Evolutionary conservation across 2,888 invertebrate species (phyloP).

Genomic region (Plebejus melissa): DNA sequence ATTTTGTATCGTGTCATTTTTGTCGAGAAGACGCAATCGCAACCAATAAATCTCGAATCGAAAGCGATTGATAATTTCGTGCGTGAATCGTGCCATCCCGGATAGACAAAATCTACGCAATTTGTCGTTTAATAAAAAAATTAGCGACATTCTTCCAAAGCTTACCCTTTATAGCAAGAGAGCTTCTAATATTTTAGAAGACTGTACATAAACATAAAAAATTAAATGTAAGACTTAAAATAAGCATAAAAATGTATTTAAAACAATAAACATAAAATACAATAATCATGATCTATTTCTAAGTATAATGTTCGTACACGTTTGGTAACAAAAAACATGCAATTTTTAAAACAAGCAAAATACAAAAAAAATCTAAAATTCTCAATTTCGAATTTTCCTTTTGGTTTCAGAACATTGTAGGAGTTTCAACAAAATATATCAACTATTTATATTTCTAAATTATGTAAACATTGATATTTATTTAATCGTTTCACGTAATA

Average conservation of each 20-base stretch:
- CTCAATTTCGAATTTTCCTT: neutral
- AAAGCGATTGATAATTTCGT: neutral
- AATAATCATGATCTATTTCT: conserved; percentile 10
- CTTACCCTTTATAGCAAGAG: neutral
- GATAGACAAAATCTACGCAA: neutral
- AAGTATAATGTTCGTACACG: neutral
- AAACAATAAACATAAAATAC: conserved; percentile 15
- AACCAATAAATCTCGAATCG: neutral
- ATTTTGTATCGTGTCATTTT: neutral
- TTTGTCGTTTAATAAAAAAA: neutral
- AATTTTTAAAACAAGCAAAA: neutral
- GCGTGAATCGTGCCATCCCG: neutral
- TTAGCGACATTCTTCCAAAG: neutral
- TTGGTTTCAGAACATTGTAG: conserved; percentile 24
- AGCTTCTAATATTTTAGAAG: no score
- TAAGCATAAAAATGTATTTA: neutral
- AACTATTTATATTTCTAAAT: conserved; percentile 20
- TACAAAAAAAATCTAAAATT: neutral
- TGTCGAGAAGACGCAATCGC: neutral
- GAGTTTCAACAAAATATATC: conserved; percentile 27
- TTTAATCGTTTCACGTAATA: conserved; percentile 9
- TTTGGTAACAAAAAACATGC: conserved; percentile 20
- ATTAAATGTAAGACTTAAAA: neutral
- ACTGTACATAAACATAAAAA: neutral
- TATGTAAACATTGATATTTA: conserved; percentile 15